Base-by-base conservation (phyloP, 2,888 invertebrate species). In the Cephus pulcher region DNA sequence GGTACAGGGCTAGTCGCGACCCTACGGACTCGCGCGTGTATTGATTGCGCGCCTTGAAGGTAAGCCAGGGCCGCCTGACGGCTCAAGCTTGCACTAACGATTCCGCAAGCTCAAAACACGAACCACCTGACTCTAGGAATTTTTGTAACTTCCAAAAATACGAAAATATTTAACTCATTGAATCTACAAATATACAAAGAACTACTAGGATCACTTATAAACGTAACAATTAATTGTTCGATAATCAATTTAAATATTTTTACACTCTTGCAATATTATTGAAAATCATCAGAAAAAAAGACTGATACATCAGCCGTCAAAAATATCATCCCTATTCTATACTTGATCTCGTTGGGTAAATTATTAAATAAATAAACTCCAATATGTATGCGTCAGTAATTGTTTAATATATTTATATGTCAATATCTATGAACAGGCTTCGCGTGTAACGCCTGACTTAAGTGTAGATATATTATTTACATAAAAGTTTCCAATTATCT, bases 1-100 rank as follows among this genome's bases (percentile, higher is more conserved):
- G 80, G 83, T 83, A 83, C 86, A 85, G 86, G 85, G 82, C 85
- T 80, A 76, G 79, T 79, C 79, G 75, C 80, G 71, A 74, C 80
- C 79, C 78, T 79, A 73, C 76, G 75, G 73, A 77, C 75, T 78
- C 37, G 79, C 79, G 77, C 75, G 70, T 35, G 80, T 80, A 80
- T 80, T 80, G 80, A 80, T 80, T 76, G 71, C 70, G 37, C n/a
- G 73, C 68, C 33, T 40, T 11, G 56, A 80, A 83, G 79, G 68
- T 69, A 81, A 82, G 83, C 73, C 77, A 75, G 68, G 80, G 81
- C 84, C 83, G 78, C 82, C 86, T 86, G 75, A 75, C 82, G 85
- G 82, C 74, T 75, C 69, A 71, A 33, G 74, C 69, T 68, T 70
- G 79, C 78, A 81, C 85, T 84, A 74, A 33, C 12, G 12, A 34